A percentile compares a stretch with the other conserved stretches of the same genome.
Conservation (phyloP, 2,888 invertebrate species). For the Cecidostiba fungosa region DNA sequence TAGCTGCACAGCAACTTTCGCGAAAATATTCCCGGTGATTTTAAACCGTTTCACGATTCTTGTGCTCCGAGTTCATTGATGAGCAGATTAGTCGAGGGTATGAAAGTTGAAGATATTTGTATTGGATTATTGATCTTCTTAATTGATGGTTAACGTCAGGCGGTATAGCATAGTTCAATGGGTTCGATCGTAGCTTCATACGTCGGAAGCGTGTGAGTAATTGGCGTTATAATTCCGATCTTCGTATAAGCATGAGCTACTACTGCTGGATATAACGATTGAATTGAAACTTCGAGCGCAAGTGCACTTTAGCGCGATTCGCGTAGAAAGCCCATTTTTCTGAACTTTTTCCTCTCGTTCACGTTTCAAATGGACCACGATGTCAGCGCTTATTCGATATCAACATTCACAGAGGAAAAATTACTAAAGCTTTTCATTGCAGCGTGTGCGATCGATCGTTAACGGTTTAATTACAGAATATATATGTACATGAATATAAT, state of each 20-base stretch:
- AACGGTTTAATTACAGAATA: too few relatives aligned
- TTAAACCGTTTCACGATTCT: background rate
- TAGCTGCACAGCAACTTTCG: conserved; percentile 20
- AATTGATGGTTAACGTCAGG: background rate
- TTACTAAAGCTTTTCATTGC: background rate
- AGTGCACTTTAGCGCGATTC: background rate
- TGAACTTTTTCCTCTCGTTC: background rate
- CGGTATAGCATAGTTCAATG: background rate
- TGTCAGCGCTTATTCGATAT: background rate
- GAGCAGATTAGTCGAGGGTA: background rate
- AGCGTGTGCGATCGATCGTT: background rate
- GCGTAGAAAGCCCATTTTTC: background rate
- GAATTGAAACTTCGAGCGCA: background rate
- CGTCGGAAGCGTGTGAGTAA: background rate
- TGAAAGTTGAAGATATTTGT: background rate
- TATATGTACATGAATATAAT: too few relatives aligned
- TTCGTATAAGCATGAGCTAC: background rate
- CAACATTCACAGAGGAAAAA: background rate
- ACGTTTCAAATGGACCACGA: background rate
- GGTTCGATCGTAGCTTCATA: background rate
- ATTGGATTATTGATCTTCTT: background rate
- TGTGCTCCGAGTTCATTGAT: background rate
- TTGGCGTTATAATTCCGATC: background rate
- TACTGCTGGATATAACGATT: background rate
- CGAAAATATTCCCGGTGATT: background rate